Conservation (phyloP, 1,140 invertebrate species). For the Caenorhabditis elegans region DNA sequence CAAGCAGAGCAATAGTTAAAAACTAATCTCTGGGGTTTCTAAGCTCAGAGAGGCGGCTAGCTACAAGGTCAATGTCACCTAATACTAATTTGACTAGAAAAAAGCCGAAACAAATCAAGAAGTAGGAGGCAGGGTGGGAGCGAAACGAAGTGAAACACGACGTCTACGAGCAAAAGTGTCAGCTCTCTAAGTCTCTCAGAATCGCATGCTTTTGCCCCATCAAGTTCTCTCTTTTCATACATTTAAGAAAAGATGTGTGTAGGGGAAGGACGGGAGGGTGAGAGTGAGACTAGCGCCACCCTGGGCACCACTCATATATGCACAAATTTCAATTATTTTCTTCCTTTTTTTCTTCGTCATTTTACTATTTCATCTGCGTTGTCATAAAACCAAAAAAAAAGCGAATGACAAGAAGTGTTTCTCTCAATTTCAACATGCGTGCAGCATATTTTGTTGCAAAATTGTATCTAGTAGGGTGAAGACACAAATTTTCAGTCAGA, state of each 20-base stretch:
- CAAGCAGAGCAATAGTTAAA: background rate
- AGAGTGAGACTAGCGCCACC: constrained; percentile 21
- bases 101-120: constrained; percentile 22
- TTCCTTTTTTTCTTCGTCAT: background rate
- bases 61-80: background rate
- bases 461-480: no score
- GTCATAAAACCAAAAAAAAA: constrained; percentile 17
- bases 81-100: background rate
- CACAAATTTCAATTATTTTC: constrained; percentile 33
- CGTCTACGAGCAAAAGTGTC: constrained; percentile 18
- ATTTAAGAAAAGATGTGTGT: constrained; percentile 27
- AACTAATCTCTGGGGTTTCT: background rate
- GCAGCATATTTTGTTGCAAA: no score
- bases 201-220: background rate
- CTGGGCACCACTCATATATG: constrained; percentile 26
- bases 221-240: constrained; percentile 30
- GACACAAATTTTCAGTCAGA: no score
- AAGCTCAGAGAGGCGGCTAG: no score
- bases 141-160: constrained; percentile 28
- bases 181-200: constrained; percentile 15
- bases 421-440: no score
- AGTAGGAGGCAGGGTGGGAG: constrained; percentile 18
- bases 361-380: background rate
- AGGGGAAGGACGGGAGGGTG: background rate
- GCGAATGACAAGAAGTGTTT: background rate